A percentile compares a stretch with the other conserved stretches of the same genome.
Evolutionary conservation across 92 coral and sea anemone species (phyloP).

Genomic region (Umimayanthus kanabou): DNA sequence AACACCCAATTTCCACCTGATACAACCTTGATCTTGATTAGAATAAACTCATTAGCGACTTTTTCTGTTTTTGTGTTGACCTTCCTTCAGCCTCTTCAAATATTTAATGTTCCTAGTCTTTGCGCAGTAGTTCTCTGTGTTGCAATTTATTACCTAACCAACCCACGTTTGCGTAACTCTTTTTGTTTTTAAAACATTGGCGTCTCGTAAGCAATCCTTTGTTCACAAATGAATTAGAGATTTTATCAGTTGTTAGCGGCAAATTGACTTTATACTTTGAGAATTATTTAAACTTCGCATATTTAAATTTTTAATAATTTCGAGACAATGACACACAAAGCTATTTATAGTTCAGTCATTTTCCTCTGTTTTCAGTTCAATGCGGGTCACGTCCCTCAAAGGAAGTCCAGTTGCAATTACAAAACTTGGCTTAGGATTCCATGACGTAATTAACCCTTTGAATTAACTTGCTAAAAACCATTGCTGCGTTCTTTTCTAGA

Average conservation of each 20-base stretch:
- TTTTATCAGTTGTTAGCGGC: not conserved
- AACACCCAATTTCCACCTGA: conserved; percentile 4
- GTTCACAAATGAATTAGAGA: conserved; percentile 15
- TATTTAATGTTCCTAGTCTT: no score
- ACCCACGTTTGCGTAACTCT: not conserved
- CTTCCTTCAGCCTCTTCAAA: not conserved
- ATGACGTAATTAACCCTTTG: not conserved
- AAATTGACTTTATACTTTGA: conserved; percentile 6
- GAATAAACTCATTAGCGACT: not conserved
- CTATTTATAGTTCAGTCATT: not conserved
- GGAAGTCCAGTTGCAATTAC: not conserved
- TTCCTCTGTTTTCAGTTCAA: conserved; percentile 13
- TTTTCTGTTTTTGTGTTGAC: not conserved
- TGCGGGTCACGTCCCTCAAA: not conserved
- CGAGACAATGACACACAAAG: conserved; percentile 10
- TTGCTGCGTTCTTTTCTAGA: not conserved
- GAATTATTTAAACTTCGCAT: not conserved
- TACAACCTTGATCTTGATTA: not conserved
- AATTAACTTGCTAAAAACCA: not conserved
- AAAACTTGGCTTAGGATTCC: not conserved
- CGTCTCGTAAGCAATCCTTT: not conserved
- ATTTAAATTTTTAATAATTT: conserved; percentile 11
- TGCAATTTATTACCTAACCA: not conserved
- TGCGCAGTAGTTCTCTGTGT: not conserved
- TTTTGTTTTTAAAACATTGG: not conserved